Percentiles rank a stretch among this genome's conserved stretches.
phyloP scores from a whole-genome alignment of 2,888 invertebrate species.

The Drosophila paranaensis region DNA sequence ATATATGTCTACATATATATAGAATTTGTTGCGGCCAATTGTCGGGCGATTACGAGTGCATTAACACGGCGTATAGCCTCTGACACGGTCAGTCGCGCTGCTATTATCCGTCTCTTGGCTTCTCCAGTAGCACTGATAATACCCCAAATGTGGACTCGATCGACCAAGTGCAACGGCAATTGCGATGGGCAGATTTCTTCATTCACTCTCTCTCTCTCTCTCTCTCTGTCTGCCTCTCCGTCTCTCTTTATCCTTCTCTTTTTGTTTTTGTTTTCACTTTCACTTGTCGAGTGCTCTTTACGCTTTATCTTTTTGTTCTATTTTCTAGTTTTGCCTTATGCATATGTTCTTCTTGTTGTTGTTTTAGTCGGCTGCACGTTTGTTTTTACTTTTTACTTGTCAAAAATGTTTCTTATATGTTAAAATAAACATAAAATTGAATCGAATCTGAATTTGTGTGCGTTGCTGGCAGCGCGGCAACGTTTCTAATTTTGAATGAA shows the following conservation, averaged over 20 bases:
- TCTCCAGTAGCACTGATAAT: slow-evolving; percentile 52
- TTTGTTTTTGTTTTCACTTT: slow-evolving; percentile 56
- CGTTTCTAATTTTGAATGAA: slow-evolving; percentile 68
- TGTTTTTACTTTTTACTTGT: slow-evolving; percentile 32
- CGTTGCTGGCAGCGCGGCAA: slow-evolving; percentile 29
- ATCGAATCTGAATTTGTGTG: slow-evolving; percentile 38
- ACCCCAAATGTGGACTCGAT: slow-evolving; percentile 24
- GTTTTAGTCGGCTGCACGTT: slow-evolving; percentile 44
- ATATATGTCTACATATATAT: slow-evolving; percentile 1
- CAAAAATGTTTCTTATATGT: slow-evolving; percentile 44
- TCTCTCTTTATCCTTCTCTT: slow-evolving; percentile 10
- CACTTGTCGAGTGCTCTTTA: slow-evolving; percentile 56
- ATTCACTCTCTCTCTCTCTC: background rate
- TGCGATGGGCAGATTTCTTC: slow-evolving; percentile 3
- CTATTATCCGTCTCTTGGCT: slow-evolving; percentile 7
- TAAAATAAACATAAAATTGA: slow-evolving; percentile 67
- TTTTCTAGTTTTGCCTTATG: slow-evolving; percentile 46
- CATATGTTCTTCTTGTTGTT: slow-evolving; percentile 17
- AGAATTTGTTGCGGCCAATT: slow-evolving; percentile 39
- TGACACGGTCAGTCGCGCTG: slow-evolving; percentile 29
- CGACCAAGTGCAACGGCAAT: slow-evolving; percentile 39
- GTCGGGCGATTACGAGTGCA: slow-evolving; percentile 57
- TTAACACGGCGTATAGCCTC: slow-evolving; percentile 48
- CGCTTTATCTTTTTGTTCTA: slow-evolving; percentile 56
- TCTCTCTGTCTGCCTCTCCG: background rate